phyloP scores from a whole-genome alignment of 2,797 vertebrate species.

The Chaetodon trifasciatus region DNA sequence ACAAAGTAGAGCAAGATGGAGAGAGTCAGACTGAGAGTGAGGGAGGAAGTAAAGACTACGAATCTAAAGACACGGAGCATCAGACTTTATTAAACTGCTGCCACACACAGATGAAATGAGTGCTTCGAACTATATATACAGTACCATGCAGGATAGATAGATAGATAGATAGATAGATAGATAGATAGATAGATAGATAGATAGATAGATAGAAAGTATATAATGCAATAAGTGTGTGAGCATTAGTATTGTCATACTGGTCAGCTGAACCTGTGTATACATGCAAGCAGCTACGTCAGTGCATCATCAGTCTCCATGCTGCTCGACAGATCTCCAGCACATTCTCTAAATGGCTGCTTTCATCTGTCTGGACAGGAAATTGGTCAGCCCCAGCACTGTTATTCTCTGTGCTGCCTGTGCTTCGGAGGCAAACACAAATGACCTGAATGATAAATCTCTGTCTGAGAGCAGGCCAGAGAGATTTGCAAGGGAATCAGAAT shows the following conservation, averaged over 20 bases:
- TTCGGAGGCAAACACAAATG: slow-evolving; percentile 16
- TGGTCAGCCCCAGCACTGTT: slow-evolving; percentile 7
- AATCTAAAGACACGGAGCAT: neutral
- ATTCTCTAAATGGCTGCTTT: slow-evolving; percentile 21
- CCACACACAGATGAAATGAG: slow-evolving; percentile 15
- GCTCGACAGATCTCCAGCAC: neutral
- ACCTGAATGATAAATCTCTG: neutral
- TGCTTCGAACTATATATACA: neutral
- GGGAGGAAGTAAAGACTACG: neutral
- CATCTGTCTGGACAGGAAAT: slow-evolving; percentile 32
- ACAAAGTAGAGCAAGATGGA: slow-evolving; percentile 11
- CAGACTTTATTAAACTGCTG: slow-evolving; percentile 24
- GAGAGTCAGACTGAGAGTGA: slow-evolving; percentile 8
- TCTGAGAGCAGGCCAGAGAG: neutral
- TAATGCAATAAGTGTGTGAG: neutral
- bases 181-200: neutral
- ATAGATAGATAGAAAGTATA: too few relatives aligned
- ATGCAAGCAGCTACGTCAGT: neutral
- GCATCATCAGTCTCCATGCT: neutral
- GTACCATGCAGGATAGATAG: too few relatives aligned
- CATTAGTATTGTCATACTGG: too few relatives aligned
- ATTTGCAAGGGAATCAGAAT: neutral
- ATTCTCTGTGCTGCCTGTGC: neutral
- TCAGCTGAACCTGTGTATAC: neutral
- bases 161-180: slow-evolving; percentile 11